Evolutionary conservation across 2,888 invertebrate species (phyloP).

Genomic region (Coelogynopora nodosa): DNA sequence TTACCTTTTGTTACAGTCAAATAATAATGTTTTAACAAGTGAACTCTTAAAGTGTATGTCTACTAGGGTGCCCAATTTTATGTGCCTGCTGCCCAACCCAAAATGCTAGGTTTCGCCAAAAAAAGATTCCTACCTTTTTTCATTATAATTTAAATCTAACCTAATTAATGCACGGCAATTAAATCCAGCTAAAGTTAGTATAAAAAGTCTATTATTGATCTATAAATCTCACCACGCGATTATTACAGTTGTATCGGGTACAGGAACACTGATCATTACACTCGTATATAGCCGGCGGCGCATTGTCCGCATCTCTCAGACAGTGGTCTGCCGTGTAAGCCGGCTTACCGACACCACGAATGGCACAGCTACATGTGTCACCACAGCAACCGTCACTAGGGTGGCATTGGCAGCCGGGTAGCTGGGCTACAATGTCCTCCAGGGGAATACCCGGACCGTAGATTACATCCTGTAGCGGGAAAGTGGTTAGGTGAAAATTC

Average conservation of each 20-base stretch:
- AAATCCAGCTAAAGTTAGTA: too few relatives aligned
- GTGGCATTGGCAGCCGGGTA: not conserved
- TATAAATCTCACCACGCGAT: not conserved
- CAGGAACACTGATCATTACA: not conserved
- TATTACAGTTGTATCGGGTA: not conserved
- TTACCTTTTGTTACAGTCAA: too few relatives aligned
- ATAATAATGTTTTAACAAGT: too few relatives aligned
- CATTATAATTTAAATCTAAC: too few relatives aligned
- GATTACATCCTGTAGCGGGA: slow-evolving; percentile 21
- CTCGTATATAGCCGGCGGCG: not conserved
- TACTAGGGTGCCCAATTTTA: too few relatives aligned
- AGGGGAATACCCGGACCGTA: not conserved
- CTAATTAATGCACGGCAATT: too few relatives aligned
- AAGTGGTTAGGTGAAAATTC: too few relatives aligned
- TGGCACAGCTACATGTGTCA: not conserved
- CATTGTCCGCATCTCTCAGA: not conserved
- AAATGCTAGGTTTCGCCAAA: too few relatives aligned
- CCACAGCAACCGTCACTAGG: not conserved
- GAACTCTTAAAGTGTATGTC: too few relatives aligned
- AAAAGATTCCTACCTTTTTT: too few relatives aligned
- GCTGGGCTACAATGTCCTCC: not conserved
- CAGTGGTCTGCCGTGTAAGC: not conserved
- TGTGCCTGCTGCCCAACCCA: too few relatives aligned
- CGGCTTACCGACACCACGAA: not conserved
- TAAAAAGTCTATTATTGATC: too few relatives aligned